Evolutionary conservation across 64 coral and sea anemone species (phyloP).

Genomic region (Dendronephthya gigantea): DNA sequence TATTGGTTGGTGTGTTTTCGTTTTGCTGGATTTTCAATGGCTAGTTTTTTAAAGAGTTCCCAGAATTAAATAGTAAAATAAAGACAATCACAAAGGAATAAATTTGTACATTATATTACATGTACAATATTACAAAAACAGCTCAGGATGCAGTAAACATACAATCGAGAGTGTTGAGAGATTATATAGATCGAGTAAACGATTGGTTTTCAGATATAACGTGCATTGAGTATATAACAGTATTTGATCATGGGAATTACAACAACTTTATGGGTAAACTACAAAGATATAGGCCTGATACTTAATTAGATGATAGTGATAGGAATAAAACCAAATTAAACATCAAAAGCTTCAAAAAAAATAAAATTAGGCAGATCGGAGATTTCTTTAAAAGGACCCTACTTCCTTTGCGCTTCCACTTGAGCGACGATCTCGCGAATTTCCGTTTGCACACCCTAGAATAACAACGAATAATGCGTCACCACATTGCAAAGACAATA

Average conservation of each 20-base stretch:
- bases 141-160: not conserved
- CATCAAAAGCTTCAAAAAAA: not conserved
- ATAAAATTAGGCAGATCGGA: not conserved
- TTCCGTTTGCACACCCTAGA: not conserved
- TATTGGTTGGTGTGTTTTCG: no score
- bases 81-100: not conserved
- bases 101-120: not conserved
- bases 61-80: no score
- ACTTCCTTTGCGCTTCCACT: not conserved
- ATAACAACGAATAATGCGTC: not conserved
- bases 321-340: not conserved
- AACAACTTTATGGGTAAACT: not conserved
- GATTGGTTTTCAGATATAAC: not conserved
- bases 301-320: not conserved
- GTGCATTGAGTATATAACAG: not conserved
- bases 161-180: not conserved
- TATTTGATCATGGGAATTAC: not conserved
- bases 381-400: not conserved
- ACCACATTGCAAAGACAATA: no score
- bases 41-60: no score
- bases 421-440: not conserved
- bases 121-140: constrained; percentile 4
- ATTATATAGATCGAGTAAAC: not conserved
- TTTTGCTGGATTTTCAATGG: no score
- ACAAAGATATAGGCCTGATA: not conserved